Conservation (phyloP, 2,888 invertebrate species). For the Apamea monoglypha region DNA sequence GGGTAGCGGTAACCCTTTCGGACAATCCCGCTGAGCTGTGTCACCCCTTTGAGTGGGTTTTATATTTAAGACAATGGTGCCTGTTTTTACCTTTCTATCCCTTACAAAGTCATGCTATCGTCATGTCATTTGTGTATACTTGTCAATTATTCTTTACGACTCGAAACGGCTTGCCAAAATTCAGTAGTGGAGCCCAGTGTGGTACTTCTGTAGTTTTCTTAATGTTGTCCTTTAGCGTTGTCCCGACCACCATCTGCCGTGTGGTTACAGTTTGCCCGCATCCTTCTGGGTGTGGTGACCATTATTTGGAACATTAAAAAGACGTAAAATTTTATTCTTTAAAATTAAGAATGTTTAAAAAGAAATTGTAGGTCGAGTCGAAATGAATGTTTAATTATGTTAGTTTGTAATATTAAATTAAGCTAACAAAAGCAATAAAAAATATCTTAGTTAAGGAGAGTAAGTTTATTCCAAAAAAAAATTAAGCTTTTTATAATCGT, state of each 20-base stretch:
- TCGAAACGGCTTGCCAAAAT: background rate
- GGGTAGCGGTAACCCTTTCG: too few species aligned
- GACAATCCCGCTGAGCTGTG: too few species aligned
- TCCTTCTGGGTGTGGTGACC: constrained; percentile 56
- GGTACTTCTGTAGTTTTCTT: constrained; percentile 22
- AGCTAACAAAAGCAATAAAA: constrained; percentile 4
- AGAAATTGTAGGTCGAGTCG: constrained; percentile 17
- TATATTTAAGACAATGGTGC: background rate
- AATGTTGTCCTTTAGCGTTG: constrained; percentile 2
- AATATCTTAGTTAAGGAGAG: background rate
- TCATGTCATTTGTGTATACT: background rate
- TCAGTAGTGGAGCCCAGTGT: background rate
- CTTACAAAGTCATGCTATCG: background rate
- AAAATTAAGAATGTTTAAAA: constrained; percentile 37
- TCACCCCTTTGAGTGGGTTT: background rate
- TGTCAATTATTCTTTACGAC: too few species aligned
- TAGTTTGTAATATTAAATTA: constrained; percentile 9
- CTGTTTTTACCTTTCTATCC: background rate
- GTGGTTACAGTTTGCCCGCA: constrained; percentile 71
- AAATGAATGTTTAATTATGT: constrained; percentile 17
- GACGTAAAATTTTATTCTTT: constrained; percentile 37
- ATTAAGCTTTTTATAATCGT: background rate
- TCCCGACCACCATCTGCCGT: constrained; percentile 67
- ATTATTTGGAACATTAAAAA: constrained; percentile 56
- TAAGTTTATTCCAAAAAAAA: background rate